Base-by-base conservation (phyloP, 2,113 vertebrate genomes). In the Pavo muticus region DNA sequence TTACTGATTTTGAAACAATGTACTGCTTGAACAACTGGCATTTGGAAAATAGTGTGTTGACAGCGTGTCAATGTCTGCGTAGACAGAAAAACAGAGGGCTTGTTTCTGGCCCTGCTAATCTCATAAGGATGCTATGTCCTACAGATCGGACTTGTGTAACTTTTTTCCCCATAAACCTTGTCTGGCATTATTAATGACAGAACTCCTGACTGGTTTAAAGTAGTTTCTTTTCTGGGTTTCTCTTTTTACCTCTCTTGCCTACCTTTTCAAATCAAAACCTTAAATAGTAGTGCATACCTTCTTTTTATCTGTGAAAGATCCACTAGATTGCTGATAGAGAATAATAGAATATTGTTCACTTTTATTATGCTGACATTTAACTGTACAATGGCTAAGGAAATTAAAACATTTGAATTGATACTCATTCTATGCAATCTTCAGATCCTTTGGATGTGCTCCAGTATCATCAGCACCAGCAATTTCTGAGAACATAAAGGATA, bases 191-290 rank as follows among this genome's bases (percentile, higher is more conserved):
- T 44, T 64, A 81, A 82, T 57, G 2, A 60, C 48, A 52, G 18
- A 75, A 65, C 7, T 69, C 21, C 19, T 81, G 40, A 74, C 15
- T 76, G 69, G 30, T 87, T 91, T 87, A 23, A 25, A 40, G 29
- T 2, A 32, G 27, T 72, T 84, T 89, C 39, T 92, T 10, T 52
- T 76, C 67, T 84, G 5, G 30, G 8, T 56, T 18, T 89, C 32
- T 72, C 29, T 67, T 29, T 35, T 89, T 47, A 40, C 42, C 5
- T 82, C 14, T 74, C 56, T 32, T 57, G 54, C 54, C 54, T 57
- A 32, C 10, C 30, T 32, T 6, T 59, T 93, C n/a, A 80, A 75
- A 85, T 93, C 16, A 69, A 61, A 90, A 48, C 15, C 75, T 95
- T 52, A 40, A 61, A 73, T 30, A 84, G n/a, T 72, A 76, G 11